A percentile compares a stretch with the other conserved stretches of the same genome.
Evolutionary conservation across 2,113 vertebrate genomes (phyloP).

Genomic region (Periophthalmus modestus): DNA sequence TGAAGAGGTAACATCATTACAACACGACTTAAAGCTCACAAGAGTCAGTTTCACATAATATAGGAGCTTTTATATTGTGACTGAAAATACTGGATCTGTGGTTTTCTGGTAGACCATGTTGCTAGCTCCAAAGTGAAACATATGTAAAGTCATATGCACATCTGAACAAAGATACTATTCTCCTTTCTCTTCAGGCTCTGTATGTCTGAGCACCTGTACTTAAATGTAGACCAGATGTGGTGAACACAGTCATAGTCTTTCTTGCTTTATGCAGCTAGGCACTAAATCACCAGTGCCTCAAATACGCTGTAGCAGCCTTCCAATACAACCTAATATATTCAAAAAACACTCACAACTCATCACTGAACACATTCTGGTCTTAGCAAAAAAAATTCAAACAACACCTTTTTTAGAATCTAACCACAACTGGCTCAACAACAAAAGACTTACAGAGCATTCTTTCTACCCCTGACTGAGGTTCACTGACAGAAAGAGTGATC

Average conservation of each 20-base stretch:
- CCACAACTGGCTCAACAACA: conserved; percentile 9
- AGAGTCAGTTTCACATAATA: too few relatives aligned
- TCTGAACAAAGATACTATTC: conserved; percentile 74
- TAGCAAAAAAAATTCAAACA: conserved; percentile 12
- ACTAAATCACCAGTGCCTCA: conserved; percentile 28
- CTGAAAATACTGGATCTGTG: not conserved
- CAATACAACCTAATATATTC: conserved; percentile 21
- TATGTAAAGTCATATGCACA: conserved; percentile 64
- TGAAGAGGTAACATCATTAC: too few relatives aligned
- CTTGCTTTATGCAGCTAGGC: conserved; percentile 33
- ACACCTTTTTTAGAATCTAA: conserved; percentile 29
- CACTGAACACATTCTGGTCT: conserved; percentile 17
- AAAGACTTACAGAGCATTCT: conserved; percentile 15
- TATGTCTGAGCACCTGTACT: conserved; percentile 81
- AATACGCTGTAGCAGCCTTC: conserved; percentile 21
- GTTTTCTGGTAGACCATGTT: not conserved
- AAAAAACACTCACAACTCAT: conserved; percentile 29
- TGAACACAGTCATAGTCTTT: conserved; percentile 33
- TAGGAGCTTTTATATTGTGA: too few relatives aligned
- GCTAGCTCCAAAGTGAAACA: conserved; percentile 39
- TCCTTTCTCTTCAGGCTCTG: conserved; percentile 76
- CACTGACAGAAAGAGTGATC: conserved; percentile 32
- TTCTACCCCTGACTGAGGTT: conserved; percentile 17
- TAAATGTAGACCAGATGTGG: conserved; percentile 85
- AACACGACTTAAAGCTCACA: too few relatives aligned